These are phyloP conservation scores for Hippolais icterina DNA, from an alignment of 2,113 vertebrate species.

Conservation along the genomic window DNA sequence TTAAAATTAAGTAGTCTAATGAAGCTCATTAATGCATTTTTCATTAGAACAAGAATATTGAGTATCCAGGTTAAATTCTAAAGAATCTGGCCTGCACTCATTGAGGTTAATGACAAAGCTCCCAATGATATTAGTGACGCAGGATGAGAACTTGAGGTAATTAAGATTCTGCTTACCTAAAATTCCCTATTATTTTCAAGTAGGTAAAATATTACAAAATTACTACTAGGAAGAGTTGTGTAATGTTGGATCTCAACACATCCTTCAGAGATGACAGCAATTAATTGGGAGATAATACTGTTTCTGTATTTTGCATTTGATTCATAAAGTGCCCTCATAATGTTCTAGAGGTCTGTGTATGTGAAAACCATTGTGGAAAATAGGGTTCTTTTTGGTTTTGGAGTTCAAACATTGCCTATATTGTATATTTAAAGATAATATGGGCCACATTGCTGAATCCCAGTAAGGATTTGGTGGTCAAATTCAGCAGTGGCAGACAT, in stretches of 20 bases:
- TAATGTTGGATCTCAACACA: constrained; percentile 27
- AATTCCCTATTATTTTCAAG: constrained; percentile 46
- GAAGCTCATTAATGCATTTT: constrained; percentile 61
- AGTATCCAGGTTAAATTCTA: constrained; percentile 56
- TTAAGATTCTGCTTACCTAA: constrained; percentile 61
- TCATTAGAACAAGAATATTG: constrained; percentile 54
- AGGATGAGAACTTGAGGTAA: constrained; percentile 55
- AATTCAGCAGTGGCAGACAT: not conserved
- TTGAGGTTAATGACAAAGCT: constrained; percentile 58
- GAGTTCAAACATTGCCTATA: not conserved
- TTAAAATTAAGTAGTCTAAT: constrained; percentile 25
- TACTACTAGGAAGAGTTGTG: not conserved
- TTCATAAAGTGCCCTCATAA: not conserved
- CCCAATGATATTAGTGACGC: constrained; percentile 28
- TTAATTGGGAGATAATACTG: not conserved
- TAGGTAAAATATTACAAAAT: constrained; percentile 31
- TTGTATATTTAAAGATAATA: not conserved
- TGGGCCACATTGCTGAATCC: not conserved
- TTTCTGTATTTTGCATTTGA: constrained; percentile 3
- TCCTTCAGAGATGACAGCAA: constrained; percentile 28
- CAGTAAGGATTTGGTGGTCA: not conserved
- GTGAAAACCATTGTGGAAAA: not conserved
- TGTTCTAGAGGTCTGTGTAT: not conserved
- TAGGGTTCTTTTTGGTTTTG: not conserved
- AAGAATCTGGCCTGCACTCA: constrained; percentile 29